phyloP scores from a whole-genome alignment of 2,797 vertebrate genomes.

The Pangasius sanitwongsei region DNA sequence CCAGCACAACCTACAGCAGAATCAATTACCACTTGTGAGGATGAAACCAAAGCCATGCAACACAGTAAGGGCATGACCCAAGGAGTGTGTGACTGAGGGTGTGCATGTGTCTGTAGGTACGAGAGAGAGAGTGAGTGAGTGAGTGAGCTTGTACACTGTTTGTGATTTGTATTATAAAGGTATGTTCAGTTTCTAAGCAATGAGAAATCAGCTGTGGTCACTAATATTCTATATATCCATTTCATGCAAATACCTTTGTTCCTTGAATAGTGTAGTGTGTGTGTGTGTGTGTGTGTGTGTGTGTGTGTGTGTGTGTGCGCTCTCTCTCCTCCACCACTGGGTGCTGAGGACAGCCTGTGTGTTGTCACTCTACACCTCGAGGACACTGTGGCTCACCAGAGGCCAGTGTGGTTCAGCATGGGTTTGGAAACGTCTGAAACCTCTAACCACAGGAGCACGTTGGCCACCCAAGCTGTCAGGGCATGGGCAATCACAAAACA shows the following conservation, averaged over 20 bases:
- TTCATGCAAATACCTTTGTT: not conserved
- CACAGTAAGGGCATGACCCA: conserved; percentile 90
- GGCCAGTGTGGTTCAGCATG: conserved; percentile 75
- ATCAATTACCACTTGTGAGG: conserved; percentile 99
- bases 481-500: conserved; percentile 30
- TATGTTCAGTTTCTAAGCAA: not conserved
- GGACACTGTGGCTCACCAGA: conserved; percentile 75
- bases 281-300: not conserved
- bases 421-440: conserved; percentile 71
- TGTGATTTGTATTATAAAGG: not conserved
- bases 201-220: not conserved
- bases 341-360: conserved; percentile 38
- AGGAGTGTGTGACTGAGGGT: conserved; percentile 52
- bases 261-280: not conserved
- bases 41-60: conserved; percentile 86
- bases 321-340: conserved; percentile 25
- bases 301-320: conserved; percentile 1
- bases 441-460: conserved; percentile 69
- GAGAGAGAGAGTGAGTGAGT: conserved; percentile 39
- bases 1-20: conserved; percentile 88
- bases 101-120: conserved; percentile 33
- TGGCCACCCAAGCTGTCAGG: conserved; percentile 49
- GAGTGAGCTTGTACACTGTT: not conserved
- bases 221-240: not conserved
- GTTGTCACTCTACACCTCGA: conserved; percentile 72